phyloP scores from a whole-genome alignment of 2,113 vertebrate genomes.

The Halcyon senegalensis region DNA sequence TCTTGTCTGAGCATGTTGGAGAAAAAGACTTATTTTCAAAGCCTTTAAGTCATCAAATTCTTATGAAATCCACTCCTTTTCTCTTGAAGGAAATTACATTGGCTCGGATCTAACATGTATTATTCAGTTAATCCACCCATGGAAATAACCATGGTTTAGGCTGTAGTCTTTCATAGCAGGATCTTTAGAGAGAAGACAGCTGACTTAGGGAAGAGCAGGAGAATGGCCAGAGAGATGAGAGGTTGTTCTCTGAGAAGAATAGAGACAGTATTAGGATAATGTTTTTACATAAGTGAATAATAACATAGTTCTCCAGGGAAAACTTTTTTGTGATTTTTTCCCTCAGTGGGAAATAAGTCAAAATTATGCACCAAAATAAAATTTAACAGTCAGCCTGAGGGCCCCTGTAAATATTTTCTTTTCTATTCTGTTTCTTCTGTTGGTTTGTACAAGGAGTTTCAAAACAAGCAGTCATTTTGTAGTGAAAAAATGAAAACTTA shows the following conservation, averaged over 20 bases:
- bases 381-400: neutral
- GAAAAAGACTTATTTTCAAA: constrained; percentile 46
- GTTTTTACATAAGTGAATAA: neutral
- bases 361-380: neutral
- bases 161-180: neutral
- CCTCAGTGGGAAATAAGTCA: neutral
- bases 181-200: neutral
- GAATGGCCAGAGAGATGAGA: neutral
- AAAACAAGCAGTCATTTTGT: neutral
- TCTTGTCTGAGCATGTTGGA: constrained; percentile 50
- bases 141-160: neutral
- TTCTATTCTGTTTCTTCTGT: neutral
- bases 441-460: neutral
- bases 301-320: neutral
- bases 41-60: constrained; percentile 22
- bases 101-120: neutral
- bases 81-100: constrained; percentile 11
- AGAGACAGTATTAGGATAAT: neutral
- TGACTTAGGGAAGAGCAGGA: neutral
- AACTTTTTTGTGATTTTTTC: neutral
- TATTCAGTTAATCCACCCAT: neutral
- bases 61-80: constrained; percentile 35
- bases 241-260: neutral
- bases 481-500: neutral
- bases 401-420: neutral